Percentiles rank a stretch among this genome's conserved stretches.
These are phyloP conservation scores for Heterotis niloticus DNA, from an alignment of 2,113 vertebrate genomes.

Conservation along the genomic window DNA sequence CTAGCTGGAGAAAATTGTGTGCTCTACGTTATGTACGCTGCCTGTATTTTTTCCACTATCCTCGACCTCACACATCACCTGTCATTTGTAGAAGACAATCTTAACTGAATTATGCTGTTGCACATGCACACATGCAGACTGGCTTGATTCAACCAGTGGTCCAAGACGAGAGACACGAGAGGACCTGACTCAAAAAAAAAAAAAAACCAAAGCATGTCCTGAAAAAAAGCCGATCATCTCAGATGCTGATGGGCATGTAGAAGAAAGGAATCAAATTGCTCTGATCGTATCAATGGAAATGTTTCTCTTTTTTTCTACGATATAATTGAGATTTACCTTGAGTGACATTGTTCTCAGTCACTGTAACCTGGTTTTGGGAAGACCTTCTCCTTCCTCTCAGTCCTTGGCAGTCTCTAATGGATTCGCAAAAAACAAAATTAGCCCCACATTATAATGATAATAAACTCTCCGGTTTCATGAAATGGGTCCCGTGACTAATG, in stretches of 20 bases:
- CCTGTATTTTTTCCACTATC: neutral
- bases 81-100: neutral
- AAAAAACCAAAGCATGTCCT: neutral
- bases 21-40: neutral
- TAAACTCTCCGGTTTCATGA: constrained; percentile 17
- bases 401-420: constrained; percentile 9
- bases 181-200: neutral
- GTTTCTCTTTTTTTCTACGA: constrained; percentile 12
- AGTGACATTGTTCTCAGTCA: constrained; percentile 7
- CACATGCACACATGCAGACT: too few species aligned
- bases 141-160: neutral
- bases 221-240: neutral
- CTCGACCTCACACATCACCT: neutral
- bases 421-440: constrained; percentile 13
- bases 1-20: too few species aligned
- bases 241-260: neutral
- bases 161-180: neutral
- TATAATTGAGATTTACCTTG: constrained; percentile 27
- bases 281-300: constrained; percentile 13
- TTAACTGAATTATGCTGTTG: too few species aligned
- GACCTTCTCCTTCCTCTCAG: constrained; percentile 4
- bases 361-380: constrained; percentile 17
- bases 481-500: constrained; percentile 8
- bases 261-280: constrained; percentile 17
- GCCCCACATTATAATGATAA: constrained; percentile 10